Conservation (phyloP, 2,888 invertebrate species). For the Lottia gigantea region DNA sequence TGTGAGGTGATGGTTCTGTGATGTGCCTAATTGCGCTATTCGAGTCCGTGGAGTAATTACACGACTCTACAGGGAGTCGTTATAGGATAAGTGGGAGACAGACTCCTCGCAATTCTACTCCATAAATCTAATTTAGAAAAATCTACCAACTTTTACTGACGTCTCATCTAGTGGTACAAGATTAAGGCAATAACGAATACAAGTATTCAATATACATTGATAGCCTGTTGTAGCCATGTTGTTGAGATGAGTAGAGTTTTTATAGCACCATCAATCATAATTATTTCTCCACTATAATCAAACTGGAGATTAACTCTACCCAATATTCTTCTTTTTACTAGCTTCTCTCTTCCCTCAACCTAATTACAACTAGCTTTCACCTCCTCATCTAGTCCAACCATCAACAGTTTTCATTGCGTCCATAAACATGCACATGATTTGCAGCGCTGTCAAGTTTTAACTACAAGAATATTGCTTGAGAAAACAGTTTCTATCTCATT, state of each 20-base stretch:
- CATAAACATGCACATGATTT: neutral
- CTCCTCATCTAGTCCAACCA: neutral
- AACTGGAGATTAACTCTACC: slow-evolving; percentile 17
- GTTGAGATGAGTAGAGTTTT: neutral
- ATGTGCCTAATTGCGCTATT: slow-evolving; percentile 19
- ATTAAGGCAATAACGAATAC: slow-evolving; percentile 20
- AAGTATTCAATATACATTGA: slow-evolving; percentile 5
- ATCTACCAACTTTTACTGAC: slow-evolving; percentile 22
- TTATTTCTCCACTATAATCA: slow-evolving; percentile 20
- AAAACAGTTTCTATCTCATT: too few species aligned
- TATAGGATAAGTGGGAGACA: slow-evolving; percentile 18
- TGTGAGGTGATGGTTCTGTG: slow-evolving; percentile 6
- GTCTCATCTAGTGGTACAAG: slow-evolving; percentile 14
- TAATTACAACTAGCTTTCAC: neutral
- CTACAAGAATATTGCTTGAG: too few species aligned
- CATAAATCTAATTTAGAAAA: slow-evolving; percentile 24
- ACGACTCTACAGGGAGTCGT: slow-evolving; percentile 16
- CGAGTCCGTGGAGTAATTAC: slow-evolving; percentile 19
- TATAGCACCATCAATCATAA: slow-evolving; percentile 23
- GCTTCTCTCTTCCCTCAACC: neutral
- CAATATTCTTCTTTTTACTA: neutral
- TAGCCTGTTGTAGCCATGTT: slow-evolving; percentile 7
- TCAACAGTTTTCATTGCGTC: slow-evolving; percentile 6
- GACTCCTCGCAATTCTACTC: slow-evolving; percentile 10
- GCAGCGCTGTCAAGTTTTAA: too few species aligned